Evolutionary conservation across 2,888 invertebrate genomes (phyloP).

Genomic region (Chymomyza procnemis): DNA sequence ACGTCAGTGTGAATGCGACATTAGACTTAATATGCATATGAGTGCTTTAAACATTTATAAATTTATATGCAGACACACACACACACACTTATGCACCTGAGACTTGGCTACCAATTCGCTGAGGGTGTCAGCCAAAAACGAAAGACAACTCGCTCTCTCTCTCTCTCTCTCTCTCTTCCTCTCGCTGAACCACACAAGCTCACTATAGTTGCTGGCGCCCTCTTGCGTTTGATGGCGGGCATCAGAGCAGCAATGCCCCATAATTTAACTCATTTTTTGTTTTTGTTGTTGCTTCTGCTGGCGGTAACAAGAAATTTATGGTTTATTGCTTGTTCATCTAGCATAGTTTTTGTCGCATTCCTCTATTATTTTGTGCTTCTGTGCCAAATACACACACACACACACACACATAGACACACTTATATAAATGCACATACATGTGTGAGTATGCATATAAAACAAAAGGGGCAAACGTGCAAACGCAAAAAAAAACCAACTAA

Average conservation of each 20-base stretch:
- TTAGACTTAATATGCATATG: slow-evolving; percentile 5
- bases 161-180: slow-evolving; percentile 15
- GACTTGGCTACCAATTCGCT: not conserved
- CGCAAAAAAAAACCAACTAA: slow-evolving; percentile 52
- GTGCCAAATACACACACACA: slow-evolving; percentile 35
- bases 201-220: not conserved
- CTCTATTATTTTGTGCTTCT: slow-evolving; percentile 17
- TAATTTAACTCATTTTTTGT: slow-evolving; percentile 45
- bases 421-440: slow-evolving; percentile 15
- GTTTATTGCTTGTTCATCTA: slow-evolving; percentile 72
- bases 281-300: slow-evolving; percentile 30
- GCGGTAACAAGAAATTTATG: slow-evolving; percentile 67
- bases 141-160: not conserved
- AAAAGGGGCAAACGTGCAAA: not conserved
- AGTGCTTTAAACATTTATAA: slow-evolving; percentile 13
- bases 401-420: not conserved
- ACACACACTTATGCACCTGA: not conserved
- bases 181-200: too few species aligned
- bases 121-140: not conserved
- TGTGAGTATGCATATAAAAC: not conserved
- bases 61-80: slow-evolving; percentile 26
- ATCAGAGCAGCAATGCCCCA: slow-evolving; percentile 33
- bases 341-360: slow-evolving; percentile 69
- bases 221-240: slow-evolving; percentile 1
- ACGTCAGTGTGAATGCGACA: not conserved